Base-by-base conservation (phyloP, 2,888 invertebrate genomes). In the Eupithecia vulgata region DNA sequence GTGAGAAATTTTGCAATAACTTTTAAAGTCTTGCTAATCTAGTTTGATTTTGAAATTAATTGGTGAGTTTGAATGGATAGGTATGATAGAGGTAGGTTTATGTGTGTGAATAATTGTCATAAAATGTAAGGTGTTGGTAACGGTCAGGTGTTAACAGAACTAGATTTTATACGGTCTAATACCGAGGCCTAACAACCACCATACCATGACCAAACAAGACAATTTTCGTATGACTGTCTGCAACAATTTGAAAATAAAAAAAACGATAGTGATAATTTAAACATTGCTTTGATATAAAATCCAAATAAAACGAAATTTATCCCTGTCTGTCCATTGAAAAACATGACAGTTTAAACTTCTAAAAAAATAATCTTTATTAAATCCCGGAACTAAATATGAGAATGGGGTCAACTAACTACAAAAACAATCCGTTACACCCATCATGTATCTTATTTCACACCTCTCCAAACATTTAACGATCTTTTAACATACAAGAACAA, bases 361-460 rank as follows among this genome's bases (percentile, higher is more conserved):
- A 25, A 25, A 65, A 13, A 40, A 1, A 42, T 21, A 65, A 25
- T 17, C 25, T 65, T 40, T 25, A 13, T 21, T 21, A n/a, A 40
- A 65, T 25, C 72, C 73, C 76, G 73, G 76, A 80, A 78, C 73
- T 70, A 69, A 57, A 78, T 66, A 81, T 80, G 72, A 82, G 83
- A 86, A 85, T 82, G 80, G 82, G 81, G 82, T 82, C 82, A 86
- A 79, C 75, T 84, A 86, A 78, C 72, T 76, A 83, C 82, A 84
- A 84, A 83, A 83, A 80, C 84, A 82, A 90, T 88, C 88, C 91
- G 91, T 91, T 91, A 89, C 86, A 85, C 82, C 80, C 86, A 90
- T 91, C 88, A 89, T 87, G 82, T 88, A 92, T 92, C 90, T 86
- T 86, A 93, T 93, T 93, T 92, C 92, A 92, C 90, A 91, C 90